Evolutionary conservation across 2,113 vertebrate genomes (phyloP), one percentile per base, ranked within the genome.

Genomic region (Solenodon paradoxus): DNA sequence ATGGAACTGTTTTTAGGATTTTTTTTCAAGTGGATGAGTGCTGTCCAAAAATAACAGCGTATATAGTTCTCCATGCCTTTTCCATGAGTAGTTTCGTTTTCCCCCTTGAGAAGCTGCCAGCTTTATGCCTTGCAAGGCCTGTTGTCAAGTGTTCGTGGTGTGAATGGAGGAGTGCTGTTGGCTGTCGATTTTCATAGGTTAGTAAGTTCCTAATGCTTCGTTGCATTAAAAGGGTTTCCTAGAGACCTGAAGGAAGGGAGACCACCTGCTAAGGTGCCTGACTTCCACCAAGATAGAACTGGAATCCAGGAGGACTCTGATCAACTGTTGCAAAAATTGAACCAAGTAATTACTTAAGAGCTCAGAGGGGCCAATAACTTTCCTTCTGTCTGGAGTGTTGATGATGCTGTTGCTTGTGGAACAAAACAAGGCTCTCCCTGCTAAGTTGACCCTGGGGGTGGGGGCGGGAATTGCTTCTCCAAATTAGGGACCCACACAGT

Each of bases 31-130:
- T 32, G 35, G 38, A 71, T 57, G 71, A 57, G n/a, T 45, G n/a
- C 61, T 83, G 26, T 96, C 94, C 94, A 49, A 94, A 96, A 95
- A 92, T 71, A 92, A 81, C 86, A 92, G 42, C 45, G 74, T 61
- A 71, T 94, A 63, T 94, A 81, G 91, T 49, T 95, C 57, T 82
- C 77, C 68, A 45, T 97, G 81, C 49, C n/a, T 95, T 96, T 96
- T 88, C 61, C 91, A 61, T 88, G 57, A 92, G 79, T 59, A 78
- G 81, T 87, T 94, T 75, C 64, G 88, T 78, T 95, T 97, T 91
- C 82, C 61, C 88, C 20, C 66, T 74, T 85, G 89, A 74, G 53
- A 92, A 90, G 47, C 26, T 47, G 88, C 90, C 77, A 63, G 49
- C 61, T 88, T 81, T 55, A 32, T 6, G 38, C 71, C 77, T 92